Base-by-base conservation (phyloP, 2,113 vertebrate genomes). In the Lepus americanus region DNA sequence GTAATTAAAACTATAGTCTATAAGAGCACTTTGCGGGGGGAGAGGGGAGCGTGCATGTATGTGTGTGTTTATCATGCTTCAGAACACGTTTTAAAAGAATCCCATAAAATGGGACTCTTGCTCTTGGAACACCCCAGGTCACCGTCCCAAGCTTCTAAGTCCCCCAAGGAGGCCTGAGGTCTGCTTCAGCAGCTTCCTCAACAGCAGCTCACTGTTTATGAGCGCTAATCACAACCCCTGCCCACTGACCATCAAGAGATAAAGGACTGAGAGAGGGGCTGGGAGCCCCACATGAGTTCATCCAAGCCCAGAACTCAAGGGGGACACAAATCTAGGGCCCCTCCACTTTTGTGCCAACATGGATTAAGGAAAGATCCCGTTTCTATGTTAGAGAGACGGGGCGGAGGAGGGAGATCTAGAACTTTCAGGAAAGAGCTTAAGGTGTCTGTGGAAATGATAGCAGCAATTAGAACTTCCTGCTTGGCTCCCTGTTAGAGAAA, bases 1-100 rank as follows among this genome's bases (percentile, higher is more conserved):
- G 79, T 73, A 78, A 82, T 44, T 70, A 81, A 80, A 92, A 55
- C 7, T 55, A 61, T 51, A 36, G 51, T 89, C 29, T 86, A 39
- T 69, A 78, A 61, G 29, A 11, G 61, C 22, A 55, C 64, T 67
- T 89, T 11, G 55, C 17, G 55, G 14, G 55, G 55, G 55, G 55
- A 14, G 55, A 17, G 55, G 55, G 17, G 55, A 17, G 19, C 19
- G 17, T 20, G 22, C 3, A 9, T 27, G 22, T 0, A 0, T 31
- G 27, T 25, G n/a, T 22, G 53, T 44, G 7, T 67, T 64, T 73
- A n/a, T 39, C 44, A 64, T 66, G 12, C 64, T 79, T 92, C 90
- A 92, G 77, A 84, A 77, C 11, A n/a, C 25, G 63, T 59, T 72
- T 64, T 73, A 27, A 66, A 90, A 90, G 73, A 85, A 36, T 33